Evolutionary conservation across 2,797 vertebrate species (phyloP).

Genomic region (Cryptoblepharus egeriae): DNA sequence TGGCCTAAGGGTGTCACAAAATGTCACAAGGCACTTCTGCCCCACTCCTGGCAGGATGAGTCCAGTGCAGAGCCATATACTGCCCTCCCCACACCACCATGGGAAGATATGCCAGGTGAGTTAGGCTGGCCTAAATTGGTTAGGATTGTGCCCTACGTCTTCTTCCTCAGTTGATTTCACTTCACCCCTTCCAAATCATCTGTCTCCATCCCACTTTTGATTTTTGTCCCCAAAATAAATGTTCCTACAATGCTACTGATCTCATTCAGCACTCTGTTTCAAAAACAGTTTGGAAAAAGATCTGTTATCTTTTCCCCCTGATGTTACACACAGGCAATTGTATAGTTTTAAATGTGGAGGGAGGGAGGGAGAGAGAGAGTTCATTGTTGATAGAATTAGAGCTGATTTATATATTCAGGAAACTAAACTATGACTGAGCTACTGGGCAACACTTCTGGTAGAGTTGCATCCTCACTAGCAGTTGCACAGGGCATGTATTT

Average conservation of each 20-base stretch:
- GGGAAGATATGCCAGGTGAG: too few species aligned
- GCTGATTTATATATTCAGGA: not conserved
- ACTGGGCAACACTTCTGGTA: not conserved
- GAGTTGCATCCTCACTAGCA: not conserved
- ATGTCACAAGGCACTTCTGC: too few species aligned
- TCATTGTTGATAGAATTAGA: not conserved
- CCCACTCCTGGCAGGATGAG: too few species aligned
- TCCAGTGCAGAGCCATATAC: too few species aligned
- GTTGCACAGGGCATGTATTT: not conserved
- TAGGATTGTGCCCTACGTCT: too few species aligned
- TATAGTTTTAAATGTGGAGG: not conserved
- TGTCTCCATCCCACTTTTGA: not conserved
- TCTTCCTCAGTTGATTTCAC: conserved; percentile 17
- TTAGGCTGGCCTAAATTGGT: too few species aligned
- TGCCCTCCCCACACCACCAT: too few species aligned
- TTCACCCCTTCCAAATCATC: conserved; percentile 6
- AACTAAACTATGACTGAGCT: too few species aligned
- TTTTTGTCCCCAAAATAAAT: not conserved
- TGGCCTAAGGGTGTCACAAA: too few species aligned
- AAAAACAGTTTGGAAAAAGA: conserved; percentile 9
- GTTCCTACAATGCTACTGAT: not conserved
- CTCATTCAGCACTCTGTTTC: conserved; percentile 1
- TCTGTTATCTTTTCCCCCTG: not conserved
- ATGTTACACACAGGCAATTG: not conserved
- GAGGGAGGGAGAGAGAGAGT: conserved; percentile 3